Percentiles rank a stretch among this genome's conserved stretches.
These are phyloP conservation scores for Mungos mungo DNA, from an alignment of 2,113 vertebrate genomes.

Conservation along the genomic window DNA sequence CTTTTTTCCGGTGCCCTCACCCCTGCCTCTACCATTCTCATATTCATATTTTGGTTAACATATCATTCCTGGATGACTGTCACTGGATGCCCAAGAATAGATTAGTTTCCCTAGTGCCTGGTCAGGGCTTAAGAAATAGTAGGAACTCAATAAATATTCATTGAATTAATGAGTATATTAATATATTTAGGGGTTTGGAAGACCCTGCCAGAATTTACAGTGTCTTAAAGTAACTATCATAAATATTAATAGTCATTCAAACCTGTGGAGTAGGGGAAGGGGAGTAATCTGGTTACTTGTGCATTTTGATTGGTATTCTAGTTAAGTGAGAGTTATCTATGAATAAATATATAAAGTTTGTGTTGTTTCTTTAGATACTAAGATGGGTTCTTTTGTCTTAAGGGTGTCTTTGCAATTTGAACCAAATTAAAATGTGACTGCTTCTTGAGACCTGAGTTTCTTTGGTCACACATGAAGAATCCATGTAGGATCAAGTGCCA, in stretches of 20 bases:
- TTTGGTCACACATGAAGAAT: neutral
- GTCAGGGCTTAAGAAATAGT: neutral
- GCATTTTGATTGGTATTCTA: neutral
- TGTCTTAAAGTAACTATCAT: neutral
- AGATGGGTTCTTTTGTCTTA: neutral
- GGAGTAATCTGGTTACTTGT: neutral
- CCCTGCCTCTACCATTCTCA: neutral
- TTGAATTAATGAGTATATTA: neutral
- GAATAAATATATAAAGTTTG: neutral
- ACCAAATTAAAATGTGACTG: neutral
- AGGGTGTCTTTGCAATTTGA: neutral
- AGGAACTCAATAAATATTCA: neutral
- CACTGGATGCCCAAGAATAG: neutral
- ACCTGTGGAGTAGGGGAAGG: neutral
- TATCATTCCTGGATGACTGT: neutral
- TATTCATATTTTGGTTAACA: neutral
- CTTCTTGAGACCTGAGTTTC: neutral
- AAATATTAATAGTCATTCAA: slow-evolving; percentile 8
- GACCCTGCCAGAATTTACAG: neutral
- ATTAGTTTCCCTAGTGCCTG: neutral
- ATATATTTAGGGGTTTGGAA: slow-evolving; percentile 30
- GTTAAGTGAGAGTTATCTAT: slow-evolving; percentile 24
- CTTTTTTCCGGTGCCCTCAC: neutral
- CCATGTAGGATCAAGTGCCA: neutral
- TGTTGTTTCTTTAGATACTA: neutral